Evolutionary conservation across 2,888 invertebrate species (phyloP), one percentile per base, ranked within the genome.

Genomic region (Amiota mariae): DNA sequence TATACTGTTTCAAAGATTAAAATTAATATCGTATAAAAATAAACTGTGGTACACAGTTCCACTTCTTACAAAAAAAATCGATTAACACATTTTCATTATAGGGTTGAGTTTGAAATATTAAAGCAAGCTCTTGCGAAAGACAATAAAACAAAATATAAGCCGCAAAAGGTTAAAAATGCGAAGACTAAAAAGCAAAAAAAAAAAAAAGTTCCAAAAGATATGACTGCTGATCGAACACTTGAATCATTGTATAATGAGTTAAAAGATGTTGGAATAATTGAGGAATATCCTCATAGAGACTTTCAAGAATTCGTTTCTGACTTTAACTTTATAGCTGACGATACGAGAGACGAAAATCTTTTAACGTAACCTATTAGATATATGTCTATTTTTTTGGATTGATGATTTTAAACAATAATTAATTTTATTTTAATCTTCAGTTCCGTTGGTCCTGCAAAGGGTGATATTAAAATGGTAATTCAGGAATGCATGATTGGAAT

Each of bases 221-320:
- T 85, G 8, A 93, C 94, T 1, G 92, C 89, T 1, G 91, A 93
- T 80, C 90, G 93, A 78, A 89, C 91, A 1, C 88, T 91, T 2
- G 92, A 93, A 78, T 93, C 94, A 9, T 87, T 95, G 20, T 95
- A 93, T 81, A 91, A 93, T 81, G 95, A 95, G 87, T 89, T 96
- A 24, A 75, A 80, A 73, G 80, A 82, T 24, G 76, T 74, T 10
- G 85, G 86, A 9, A 92, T 96, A 72, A 93, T 95, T 73, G 91
- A 90, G 72, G 90, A 91, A 13, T 92, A 92, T 82, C 91, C 92
- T 0, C 89, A 89, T 68, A 90, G 90, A 0, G 88, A 88, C 0
- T 87, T 95, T 73, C 89, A 91, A 1, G 92, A 94, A 71, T 94
- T 93, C 85, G 90, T 92, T 68, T 94, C 95, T 0, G 94, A 95